Base-by-base conservation (phyloP, 2,797 vertebrate genomes). In the Tokudaia tokunoshimensis region DNA sequence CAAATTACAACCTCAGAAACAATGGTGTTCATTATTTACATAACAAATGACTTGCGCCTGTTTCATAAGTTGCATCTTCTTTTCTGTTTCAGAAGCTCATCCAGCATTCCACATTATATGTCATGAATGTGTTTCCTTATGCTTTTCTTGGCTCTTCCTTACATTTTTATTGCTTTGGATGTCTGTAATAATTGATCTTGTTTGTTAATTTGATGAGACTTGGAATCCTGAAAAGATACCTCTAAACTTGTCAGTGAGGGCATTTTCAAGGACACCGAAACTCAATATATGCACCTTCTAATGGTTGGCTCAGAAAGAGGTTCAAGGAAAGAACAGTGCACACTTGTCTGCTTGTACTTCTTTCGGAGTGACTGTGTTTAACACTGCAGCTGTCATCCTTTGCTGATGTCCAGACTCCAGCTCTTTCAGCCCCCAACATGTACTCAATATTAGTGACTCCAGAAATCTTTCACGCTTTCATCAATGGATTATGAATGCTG, bases 161-260 rank as follows among this genome's bases (percentile, higher is more conserved):
- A 50, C 12, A 47, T 67, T 94, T 88, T 94, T 72, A 20, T 88
- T 78, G 19, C 44, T 95, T 90, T 74, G 41, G 10, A 57, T 94
- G 26, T 57, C 24, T 76, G 37, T 76, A 44, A 89, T 59, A 37
- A 14, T 41, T 74, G 24, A n/a, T 86, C 10, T 86, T 70, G 47
- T 47, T 44, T 74, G 10, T 74, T n/a, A 31, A 44, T 17, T 75
- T 59, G 72, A 89, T 34, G 55, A 59, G 17, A 22, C 20, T 76
- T 76, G 34, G 11, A 44, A 47, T 26, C 37, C 26, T 14, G 19
- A 17, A 44, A 88, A 31, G 26, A 44, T 19, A 44, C 24, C 8
- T 34, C 9, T 29, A 31, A 37, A 26, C 67, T 74, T 44, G 5
- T 44, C 26, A 3, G 4, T 72, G 47, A 14, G 29, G 22, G 5